Evolutionary conservation across 2,113 vertebrate genomes (phyloP).

Genomic region (Limanda limanda): DNA sequence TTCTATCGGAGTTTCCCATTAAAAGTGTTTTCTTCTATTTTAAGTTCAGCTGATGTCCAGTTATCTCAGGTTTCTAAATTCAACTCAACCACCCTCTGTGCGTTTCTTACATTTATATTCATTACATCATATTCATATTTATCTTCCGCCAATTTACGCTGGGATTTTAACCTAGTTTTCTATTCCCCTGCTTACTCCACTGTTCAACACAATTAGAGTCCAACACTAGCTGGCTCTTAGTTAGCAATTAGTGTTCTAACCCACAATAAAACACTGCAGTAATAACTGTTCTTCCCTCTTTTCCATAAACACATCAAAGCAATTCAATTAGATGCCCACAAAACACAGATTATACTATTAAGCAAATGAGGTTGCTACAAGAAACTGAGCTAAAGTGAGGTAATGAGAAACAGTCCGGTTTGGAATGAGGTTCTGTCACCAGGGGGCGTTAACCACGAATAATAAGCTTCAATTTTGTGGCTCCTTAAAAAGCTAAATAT

Average conservation of each 20-base stretch:
- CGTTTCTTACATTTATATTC: constrained; percentile 9
- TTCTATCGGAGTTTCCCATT: background rate
- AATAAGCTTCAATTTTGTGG: background rate
- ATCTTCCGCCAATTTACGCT: constrained; percentile 47
- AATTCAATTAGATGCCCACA: constrained; percentile 76
- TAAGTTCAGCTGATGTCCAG: background rate
- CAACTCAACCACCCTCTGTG: background rate
- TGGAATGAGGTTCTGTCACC: background rate
- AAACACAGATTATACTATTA: constrained; percentile 75
- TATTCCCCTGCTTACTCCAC: constrained; percentile 45
- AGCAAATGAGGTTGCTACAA: constrained; percentile 65
- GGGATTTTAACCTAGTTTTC: constrained; percentile 61
- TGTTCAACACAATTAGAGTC: constrained; percentile 68
- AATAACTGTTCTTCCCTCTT: constrained; percentile 52
- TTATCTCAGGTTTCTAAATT: constrained; percentile 8
- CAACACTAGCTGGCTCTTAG: constrained; percentile 74
- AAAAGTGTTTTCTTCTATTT: background rate
- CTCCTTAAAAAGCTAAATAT: background rate
- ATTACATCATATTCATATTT: constrained; percentile 22
- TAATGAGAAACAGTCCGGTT: constrained; percentile 29
- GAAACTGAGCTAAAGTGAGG: constrained; percentile 16
- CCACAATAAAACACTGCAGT: constrained; percentile 61
- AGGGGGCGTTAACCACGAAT: constrained; percentile 1
- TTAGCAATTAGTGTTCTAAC: constrained; percentile 76
- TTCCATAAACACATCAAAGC: constrained; percentile 74